Evolutionary conservation across 2,797 vertebrate genomes (phyloP), one percentile per base, ranked within the genome.

Genomic region (Holocentrus rufus): DNA sequence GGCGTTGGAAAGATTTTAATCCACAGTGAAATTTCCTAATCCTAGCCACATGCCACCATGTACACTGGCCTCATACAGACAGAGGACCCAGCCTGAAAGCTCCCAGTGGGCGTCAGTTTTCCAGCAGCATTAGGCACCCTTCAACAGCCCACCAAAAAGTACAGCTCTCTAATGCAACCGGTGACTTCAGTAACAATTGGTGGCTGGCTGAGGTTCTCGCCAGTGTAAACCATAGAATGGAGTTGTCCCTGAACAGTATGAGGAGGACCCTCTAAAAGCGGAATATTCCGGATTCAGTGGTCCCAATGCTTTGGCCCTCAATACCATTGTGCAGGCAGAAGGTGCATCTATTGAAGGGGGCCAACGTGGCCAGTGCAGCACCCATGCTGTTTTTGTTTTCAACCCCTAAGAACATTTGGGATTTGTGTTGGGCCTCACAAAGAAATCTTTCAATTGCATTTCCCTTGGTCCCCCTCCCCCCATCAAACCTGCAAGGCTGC

Each of bases 11-110:
- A 86, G 88, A 84, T 85, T 54, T 91, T 94, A 95, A 95, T 92
- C 92, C 93, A 91, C 79, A 91, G 74, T 93, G 91, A 95, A 92
- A 89, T 93, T 80, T 87, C 84, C 85, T 95, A 95, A 95, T 95
- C 94, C 90, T 84, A 91, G 92, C 93, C 95, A 93, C 88, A 88
- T 92, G 95, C 86, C 90, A 87, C 77, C 59, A 68, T 88, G 85
- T 85, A 90, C 89, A 81, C 89, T 67, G 81, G 77, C 72, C 78
- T 79, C 84, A 85, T 87, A 68, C 58, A 82, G 87, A 75, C 87
- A 81, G 69, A 76, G 74, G 80, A 72, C 74, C 74, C 81, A 81
- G 76, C 81, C 69, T 34, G 61, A 74, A 72, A 60, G 62, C 86
- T 81, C 74, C 66, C 72, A 63, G 71, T 36, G 72, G 79, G 63